Evolutionary conservation across 1,140 invertebrate species (phyloP).

Genomic region (Charaxes varanes): DNA sequence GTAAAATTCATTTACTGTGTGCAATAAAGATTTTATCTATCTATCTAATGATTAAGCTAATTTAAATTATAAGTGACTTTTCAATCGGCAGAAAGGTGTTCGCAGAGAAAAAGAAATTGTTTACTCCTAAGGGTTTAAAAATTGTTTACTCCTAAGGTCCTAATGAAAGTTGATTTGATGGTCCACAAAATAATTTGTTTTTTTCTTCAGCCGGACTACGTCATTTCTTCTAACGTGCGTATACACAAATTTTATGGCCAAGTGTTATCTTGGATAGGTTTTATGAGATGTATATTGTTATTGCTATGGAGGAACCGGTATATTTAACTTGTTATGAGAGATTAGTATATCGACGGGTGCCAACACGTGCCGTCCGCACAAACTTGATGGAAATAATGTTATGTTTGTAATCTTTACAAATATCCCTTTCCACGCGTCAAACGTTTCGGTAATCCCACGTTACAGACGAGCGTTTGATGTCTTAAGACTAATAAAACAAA

Average conservation of each 20-base stretch:
- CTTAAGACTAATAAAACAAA: background rate
- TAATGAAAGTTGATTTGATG: too few relatives aligned
- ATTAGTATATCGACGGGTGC: conserved; percentile 43
- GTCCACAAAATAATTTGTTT: too few relatives aligned
- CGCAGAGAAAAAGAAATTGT: too few relatives aligned
- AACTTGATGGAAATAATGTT: conserved; percentile 33
- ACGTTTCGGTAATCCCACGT: conserved; percentile 11
- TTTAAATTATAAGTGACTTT: too few relatives aligned
- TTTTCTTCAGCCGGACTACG: too few relatives aligned
- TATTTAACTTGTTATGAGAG: conserved; percentile 52
- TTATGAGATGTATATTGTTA: conserved; percentile 32
- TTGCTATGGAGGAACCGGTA: conserved; percentile 26
- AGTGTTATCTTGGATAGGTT: conserved; percentile 22
- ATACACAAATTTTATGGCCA: conserved; percentile 21
- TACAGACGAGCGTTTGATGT: conserved; percentile 8
- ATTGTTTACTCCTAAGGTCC: too few relatives aligned
- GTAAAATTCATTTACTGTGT: too few relatives aligned
- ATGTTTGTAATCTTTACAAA: conserved; percentile 19
- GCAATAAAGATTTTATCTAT: too few relatives aligned
- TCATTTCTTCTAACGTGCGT: conserved; percentile 13
- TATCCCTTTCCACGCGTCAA: conserved; percentile 16
- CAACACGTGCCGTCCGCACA: conserved; percentile 48
- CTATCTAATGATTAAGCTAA: too few relatives aligned
- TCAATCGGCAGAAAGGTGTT: too few relatives aligned
- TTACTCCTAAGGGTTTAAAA: too few relatives aligned